phyloP scores from a whole-genome alignment of 2,797 vertebrate genomes.

The Schizopygopsis malacanthus region DNA sequence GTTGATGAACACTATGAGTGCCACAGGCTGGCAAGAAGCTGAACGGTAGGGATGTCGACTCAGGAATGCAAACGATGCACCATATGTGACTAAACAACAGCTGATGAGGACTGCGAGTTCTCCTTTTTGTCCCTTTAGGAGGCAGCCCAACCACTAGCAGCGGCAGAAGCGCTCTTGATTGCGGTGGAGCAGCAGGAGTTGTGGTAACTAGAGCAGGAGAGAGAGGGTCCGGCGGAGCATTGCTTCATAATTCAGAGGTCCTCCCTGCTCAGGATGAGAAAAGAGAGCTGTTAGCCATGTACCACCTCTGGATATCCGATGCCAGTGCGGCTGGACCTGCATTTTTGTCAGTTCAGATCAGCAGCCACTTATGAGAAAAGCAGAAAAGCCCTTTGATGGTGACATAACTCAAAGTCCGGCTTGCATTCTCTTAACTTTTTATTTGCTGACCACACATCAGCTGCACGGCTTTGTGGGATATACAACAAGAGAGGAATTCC shows the following conservation, averaged over 20 bases:
- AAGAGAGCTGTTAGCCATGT: slow-evolving; percentile 53
- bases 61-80: slow-evolving; percentile 96
- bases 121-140: slow-evolving; percentile 69
- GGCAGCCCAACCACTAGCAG: slow-evolving; percentile 83
- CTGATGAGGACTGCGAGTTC: slow-evolving; percentile 82
- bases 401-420: slow-evolving; percentile 36
- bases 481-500: not conserved
- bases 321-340: slow-evolving; percentile 16
- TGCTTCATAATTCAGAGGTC: slow-evolving; percentile 85
- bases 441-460: slow-evolving; percentile 28
- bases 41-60: slow-evolving; percentile 85
- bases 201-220: slow-evolving; percentile 74
- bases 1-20: slow-evolving; percentile 78
- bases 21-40: slow-evolving; percentile 81
- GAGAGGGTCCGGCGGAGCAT: slow-evolving; percentile 70
- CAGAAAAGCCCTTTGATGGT: slow-evolving; percentile 34
- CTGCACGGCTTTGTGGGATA: slow-evolving; percentile 13
- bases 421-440: slow-evolving; percentile 27
- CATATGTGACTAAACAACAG: slow-evolving; percentile 96
- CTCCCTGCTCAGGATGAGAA: slow-evolving; percentile 73
- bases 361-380: slow-evolving; percentile 17
- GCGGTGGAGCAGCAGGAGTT: slow-evolving; percentile 66
- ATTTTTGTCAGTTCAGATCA: slow-evolving; percentile 31
- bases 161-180: slow-evolving; percentile 71
- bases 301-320: slow-evolving; percentile 32